These are phyloP conservation scores for Jacana jacana DNA, from an alignment of 2,113 vertebrate species.

Conservation along the genomic window DNA sequence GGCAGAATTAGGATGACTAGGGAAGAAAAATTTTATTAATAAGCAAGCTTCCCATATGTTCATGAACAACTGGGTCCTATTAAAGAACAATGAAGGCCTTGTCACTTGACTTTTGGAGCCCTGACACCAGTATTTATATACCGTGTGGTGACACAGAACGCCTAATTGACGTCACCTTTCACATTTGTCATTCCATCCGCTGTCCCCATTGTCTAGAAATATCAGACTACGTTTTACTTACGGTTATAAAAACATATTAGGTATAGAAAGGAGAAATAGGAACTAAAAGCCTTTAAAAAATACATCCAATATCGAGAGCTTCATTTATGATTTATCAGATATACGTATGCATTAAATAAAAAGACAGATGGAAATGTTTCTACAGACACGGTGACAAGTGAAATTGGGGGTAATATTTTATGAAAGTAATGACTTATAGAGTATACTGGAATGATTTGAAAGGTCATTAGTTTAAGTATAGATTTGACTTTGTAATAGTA, in stretches of 20 bases:
- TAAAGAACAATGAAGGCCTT: conserved; percentile 69
- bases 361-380: neutral
- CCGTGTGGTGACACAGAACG: conserved; percentile 17
- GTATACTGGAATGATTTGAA: neutral
- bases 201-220: neutral
- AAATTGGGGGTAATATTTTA: neutral
- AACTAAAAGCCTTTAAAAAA: neutral
- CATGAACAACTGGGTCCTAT: conserved; percentile 49
- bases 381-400: neutral
- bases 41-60: conserved; percentile 39
- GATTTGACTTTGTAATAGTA: neutral
- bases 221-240: neutral
- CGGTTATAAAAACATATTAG: neutral
- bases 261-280: neutral
- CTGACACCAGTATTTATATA: conserved; percentile 56
- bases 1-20: neutral
- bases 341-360: neutral
- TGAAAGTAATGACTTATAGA: neutral
- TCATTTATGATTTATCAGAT: neutral
- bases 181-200: neutral
- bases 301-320: neutral
- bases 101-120: conserved; percentile 52
- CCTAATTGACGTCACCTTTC: neutral
- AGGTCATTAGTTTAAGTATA: neutral
- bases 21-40: conserved; percentile 55